Percentiles rank a stretch among this genome's conserved stretches.
Evolutionary conservation across 1,140 invertebrate species (phyloP).

Genomic region (Drosophila repletoides): DNA sequence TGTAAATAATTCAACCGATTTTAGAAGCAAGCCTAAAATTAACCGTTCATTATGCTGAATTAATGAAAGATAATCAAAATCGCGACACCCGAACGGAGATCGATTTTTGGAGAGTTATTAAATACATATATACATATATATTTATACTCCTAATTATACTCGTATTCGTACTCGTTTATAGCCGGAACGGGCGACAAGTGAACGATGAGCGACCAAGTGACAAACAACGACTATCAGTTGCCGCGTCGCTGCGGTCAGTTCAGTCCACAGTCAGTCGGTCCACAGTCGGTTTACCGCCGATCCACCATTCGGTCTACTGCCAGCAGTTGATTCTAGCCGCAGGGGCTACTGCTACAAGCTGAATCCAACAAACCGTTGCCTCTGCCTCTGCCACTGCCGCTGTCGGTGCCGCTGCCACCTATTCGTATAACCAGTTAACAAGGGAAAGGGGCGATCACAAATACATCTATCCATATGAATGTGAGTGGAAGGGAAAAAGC

Average conservation of each 20-base stretch:
- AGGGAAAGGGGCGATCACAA: conserved; percentile 3
- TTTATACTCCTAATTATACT: not conserved
- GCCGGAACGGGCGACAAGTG: conserved; percentile 48
- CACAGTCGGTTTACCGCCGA: no score
- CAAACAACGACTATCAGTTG: conserved; percentile 53
- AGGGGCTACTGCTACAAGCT: no score
- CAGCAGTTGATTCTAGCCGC: conserved; percentile 62
- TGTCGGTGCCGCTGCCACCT: conserved; percentile 27
- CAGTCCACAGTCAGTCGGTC: not conserved
- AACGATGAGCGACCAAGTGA: conserved; percentile 59
- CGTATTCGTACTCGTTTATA: not conserved
- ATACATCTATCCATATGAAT: conserved; percentile 14
- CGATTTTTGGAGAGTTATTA: no score
- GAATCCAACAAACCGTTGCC: no score
- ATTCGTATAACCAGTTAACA: conserved; percentile 76
- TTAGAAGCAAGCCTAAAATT: no score
- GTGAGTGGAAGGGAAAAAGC: conserved; percentile 34
- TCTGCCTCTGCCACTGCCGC: no score
- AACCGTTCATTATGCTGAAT: no score
- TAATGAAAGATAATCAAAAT: no score
- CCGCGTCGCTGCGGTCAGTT: conserved; percentile 15
- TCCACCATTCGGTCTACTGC: conserved; percentile 16
- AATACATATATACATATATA: no score
- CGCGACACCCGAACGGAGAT: no score
- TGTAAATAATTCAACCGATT: not conserved